phyloP scores from a whole-genome alignment of 2,797 vertebrate species.

The Coreius guichenoti region DNA sequence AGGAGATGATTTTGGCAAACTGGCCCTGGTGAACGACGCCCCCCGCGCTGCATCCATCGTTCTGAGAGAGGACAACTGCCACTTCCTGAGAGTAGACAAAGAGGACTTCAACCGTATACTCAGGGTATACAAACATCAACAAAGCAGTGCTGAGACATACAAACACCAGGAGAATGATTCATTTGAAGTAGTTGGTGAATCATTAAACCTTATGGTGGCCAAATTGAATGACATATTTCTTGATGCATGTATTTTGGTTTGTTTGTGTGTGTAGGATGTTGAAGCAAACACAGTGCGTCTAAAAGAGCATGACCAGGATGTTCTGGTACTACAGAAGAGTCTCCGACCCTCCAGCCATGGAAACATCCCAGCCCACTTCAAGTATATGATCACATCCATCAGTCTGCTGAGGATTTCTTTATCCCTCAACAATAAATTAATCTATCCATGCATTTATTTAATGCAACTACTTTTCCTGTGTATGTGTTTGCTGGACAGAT shows the following conservation, averaged over 20 bases:
- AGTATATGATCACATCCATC: constrained; percentile 70
- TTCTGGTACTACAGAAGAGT: constrained; percentile 97
- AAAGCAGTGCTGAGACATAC: neutral
- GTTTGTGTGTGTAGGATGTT: constrained; percentile 85
- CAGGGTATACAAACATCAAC: constrained; percentile 76
- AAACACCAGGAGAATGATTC: neutral
- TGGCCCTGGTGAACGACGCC: constrained; percentile 95
- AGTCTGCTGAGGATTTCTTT: constrained; percentile 1
- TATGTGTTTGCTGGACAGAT: constrained; percentile 75
- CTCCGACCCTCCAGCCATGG: constrained; percentile 88
- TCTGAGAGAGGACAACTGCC: constrained; percentile 94
- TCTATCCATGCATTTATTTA: neutral
- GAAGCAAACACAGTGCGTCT: constrained; percentile 98
- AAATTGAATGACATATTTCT: neutral
- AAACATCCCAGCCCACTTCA: constrained; percentile 86
- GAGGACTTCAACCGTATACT: constrained; percentile 98
- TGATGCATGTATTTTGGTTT: constrained; percentile 9
- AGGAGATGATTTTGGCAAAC: constrained; percentile 97
- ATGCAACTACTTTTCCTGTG: neutral
- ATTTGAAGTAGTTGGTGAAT: neutral
- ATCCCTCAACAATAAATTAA: neutral
- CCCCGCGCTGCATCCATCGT: constrained; percentile 96
- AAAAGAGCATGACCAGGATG: constrained; percentile 96
- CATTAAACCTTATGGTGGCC: neutral
- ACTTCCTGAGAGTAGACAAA: constrained; percentile 97